Percentiles rank a stretch among this genome's conserved stretches.
Conservation (phyloP, 1,140 invertebrate species). For the Drosophila truncata region DNA sequence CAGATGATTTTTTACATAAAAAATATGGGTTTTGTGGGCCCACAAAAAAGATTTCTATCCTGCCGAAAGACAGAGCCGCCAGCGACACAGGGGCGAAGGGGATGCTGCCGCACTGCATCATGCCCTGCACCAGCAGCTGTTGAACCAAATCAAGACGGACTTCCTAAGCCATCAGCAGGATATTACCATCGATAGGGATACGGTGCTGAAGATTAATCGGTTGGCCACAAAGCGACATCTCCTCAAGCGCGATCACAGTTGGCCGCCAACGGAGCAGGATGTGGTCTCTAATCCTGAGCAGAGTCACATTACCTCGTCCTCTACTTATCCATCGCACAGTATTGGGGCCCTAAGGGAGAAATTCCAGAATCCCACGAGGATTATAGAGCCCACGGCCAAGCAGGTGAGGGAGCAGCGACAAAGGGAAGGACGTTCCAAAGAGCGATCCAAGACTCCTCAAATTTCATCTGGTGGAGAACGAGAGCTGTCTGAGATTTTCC, state of each 20-base stretch:
- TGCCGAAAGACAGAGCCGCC: constrained; percentile 58
- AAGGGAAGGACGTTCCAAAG: constrained; percentile 9
- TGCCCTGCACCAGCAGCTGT: constrained; percentile 71
- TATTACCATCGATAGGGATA: constrained; percentile 77
- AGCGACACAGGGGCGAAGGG: constrained; percentile 55
- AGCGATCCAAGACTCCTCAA: constrained; percentile 3
- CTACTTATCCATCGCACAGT: constrained; percentile 57
- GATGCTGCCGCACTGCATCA: constrained; percentile 44
- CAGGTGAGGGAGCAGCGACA: constrained; percentile 49
- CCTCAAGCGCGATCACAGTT: constrained; percentile 79
- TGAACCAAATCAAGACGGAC: constrained; percentile 78
- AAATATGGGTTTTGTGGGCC: not conserved
- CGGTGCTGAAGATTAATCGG: constrained; percentile 82
- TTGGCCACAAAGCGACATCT: constrained; percentile 68
- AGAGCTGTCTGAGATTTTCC: constrained; percentile 5
- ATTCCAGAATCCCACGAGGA: constrained; percentile 74
- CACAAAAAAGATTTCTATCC: constrained; percentile 51
- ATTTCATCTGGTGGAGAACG: not conserved
- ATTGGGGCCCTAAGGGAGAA: constrained; percentile 73
- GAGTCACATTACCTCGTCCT: constrained; percentile 11
- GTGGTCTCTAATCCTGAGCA: constrained; percentile 1
- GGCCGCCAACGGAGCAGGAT: constrained; percentile 66
- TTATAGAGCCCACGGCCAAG: constrained; percentile 56
- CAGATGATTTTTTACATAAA: constrained; percentile 3
- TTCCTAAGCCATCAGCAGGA: constrained; percentile 77